Evolutionary conservation across 64 coral and sea anemone species (phyloP).

Genomic region (Actinia tenebrosa): DNA sequence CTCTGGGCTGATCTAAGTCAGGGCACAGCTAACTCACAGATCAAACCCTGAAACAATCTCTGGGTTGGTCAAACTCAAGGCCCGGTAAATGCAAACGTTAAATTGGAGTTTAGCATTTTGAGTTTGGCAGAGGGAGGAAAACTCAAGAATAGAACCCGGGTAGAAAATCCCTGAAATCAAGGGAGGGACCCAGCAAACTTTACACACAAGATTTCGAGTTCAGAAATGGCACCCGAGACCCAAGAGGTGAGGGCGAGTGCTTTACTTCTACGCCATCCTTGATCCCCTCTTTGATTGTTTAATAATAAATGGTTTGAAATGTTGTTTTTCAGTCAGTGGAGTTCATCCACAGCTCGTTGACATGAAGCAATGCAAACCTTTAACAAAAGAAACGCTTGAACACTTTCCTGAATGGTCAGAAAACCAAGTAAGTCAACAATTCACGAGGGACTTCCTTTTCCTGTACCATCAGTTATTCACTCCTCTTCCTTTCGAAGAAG

Average conservation of each 20-base stretch:
- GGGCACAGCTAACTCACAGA: no score
- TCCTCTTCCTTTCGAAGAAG: no score
- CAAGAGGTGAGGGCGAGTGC: not conserved
- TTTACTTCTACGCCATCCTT: not conserved
- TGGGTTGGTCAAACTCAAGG: no score
- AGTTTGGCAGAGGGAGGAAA: no score
- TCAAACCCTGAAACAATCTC: no score
- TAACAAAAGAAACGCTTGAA: conserved; percentile 54
- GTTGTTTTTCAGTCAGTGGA: conserved; percentile 46
- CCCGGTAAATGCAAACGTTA: no score
- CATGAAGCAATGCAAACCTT: conserved; percentile 42
- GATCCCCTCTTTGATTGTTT: not conserved
- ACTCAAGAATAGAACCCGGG: not conserved
- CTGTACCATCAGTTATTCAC: no score
- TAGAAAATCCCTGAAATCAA: not conserved
- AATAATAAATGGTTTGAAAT: not conserved
- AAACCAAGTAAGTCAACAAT: conserved; percentile 45
- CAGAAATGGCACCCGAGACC: not conserved
- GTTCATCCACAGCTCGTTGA: conserved; percentile 75
- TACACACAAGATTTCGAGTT: not conserved
- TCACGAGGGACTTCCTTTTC: no score
- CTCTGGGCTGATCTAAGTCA: no score
- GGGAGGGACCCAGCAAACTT: not conserved
- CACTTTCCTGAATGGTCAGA: conserved; percentile 77
- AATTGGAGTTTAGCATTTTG: no score